Conservation (phyloP, 2,113 vertebrate species). For the Prionailurus viverrinus region DNA sequence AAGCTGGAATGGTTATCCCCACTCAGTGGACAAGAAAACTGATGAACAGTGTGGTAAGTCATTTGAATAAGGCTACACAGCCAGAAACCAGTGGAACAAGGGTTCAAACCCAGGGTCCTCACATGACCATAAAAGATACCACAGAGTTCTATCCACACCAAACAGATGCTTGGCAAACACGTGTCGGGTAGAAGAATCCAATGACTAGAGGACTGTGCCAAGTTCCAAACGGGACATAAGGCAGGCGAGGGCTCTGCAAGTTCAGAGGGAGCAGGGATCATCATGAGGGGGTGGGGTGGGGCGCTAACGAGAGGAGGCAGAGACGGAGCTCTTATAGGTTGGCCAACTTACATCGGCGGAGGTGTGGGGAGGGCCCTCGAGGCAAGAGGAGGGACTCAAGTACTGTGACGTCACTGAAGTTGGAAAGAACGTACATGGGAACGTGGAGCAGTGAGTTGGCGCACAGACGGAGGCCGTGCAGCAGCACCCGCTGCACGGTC, state of each 20-base stretch:
- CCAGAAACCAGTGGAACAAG: neutral
- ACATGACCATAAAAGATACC: neutral
- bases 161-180: neutral
- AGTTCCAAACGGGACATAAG: neutral
- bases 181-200: neutral
- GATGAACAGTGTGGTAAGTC: neutral
- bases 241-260: neutral
- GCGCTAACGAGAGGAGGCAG: neutral
- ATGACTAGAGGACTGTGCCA: neutral
- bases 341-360: neutral
- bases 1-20: neutral
- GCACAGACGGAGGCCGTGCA: fast-evolving
- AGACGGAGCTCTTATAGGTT: neutral
- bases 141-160: neutral
- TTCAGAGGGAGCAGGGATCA: neutral
- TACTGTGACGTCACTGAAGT: no score
- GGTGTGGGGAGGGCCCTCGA: no score
- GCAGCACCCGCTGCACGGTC: fast-evolving
- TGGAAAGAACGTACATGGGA: fast-evolving
- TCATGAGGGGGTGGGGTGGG: neutral
- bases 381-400: neutral
- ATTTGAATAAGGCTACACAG: neutral
- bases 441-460: fast-evolving
- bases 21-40: neutral
- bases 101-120: neutral